Conservation (phyloP, 2,113 vertebrate species). For the Limnothrissa miodon region DNA sequence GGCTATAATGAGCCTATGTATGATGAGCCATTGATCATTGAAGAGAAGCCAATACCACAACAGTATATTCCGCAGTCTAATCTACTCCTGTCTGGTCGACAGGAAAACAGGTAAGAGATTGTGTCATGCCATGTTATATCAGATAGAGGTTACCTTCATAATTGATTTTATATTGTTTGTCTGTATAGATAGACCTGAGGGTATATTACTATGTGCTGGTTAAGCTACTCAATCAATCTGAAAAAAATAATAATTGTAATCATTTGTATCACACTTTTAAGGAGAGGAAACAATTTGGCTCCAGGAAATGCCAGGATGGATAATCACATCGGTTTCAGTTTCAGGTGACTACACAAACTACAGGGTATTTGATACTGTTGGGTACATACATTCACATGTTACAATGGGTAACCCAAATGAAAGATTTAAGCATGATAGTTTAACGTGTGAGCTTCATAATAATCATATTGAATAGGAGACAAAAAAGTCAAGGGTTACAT, state of each 20-base stretch:
- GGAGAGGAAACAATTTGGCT: neutral
- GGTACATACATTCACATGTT: neutral
- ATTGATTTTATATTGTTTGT: neutral
- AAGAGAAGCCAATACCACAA: conserved; percentile 27
- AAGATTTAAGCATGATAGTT: too few species aligned
- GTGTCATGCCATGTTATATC: neutral
- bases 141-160: neutral
- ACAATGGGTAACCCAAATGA: too few species aligned
- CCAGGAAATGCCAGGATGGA: neutral
- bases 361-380: neutral
- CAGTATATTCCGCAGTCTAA: neutral
- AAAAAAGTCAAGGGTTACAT: too few species aligned
- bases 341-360: neutral
- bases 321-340: neutral
- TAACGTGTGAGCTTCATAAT: too few species aligned
- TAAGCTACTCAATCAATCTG: neutral
- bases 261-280: neutral
- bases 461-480: too few species aligned
- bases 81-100: neutral
- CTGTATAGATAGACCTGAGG: neutral
- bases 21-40: conserved; percentile 9
- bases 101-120: conserved; percentile 22
- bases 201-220: too few species aligned
- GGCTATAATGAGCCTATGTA: conserved; percentile 23
- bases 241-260: neutral